These are phyloP conservation scores for Trichosurus vulpecula DNA, from an alignment of 2,797 vertebrate species.

Conservation along the genomic window DNA sequence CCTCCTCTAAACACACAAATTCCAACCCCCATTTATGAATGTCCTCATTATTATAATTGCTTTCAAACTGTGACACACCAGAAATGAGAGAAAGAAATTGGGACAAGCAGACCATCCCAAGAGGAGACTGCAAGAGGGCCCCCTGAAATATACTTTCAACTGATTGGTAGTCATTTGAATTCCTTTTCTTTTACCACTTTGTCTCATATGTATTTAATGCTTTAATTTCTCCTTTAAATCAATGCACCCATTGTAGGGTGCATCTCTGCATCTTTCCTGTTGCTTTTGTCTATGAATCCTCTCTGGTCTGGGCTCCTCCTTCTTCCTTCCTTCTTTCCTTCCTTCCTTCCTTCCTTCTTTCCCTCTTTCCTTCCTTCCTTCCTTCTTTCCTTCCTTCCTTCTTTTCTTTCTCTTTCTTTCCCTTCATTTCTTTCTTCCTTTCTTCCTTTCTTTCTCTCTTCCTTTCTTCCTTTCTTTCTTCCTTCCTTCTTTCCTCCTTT, in stretches of 20 bases:
- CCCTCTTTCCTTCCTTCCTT: too few relatives aligned
- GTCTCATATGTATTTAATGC: background rate
- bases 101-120: background rate
- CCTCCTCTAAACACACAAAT: background rate
- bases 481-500: background rate
- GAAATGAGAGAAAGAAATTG: background rate
- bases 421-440: too few relatives aligned
- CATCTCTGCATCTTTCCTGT: background rate
- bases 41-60: slow-evolving; percentile 3
- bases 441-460: background rate
- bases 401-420: too few relatives aligned
- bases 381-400: too few relatives aligned
- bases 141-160: background rate
- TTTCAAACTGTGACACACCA: background rate
- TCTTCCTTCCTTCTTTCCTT: too few relatives aligned
- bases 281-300: background rate
- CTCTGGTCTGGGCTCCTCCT: background rate
- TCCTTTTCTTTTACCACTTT: background rate
- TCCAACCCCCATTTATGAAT: background rate
- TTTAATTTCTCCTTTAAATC: background rate
- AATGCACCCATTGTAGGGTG: background rate
- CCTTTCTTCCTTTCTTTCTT: background rate
- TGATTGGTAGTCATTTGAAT: background rate
- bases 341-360: too few relatives aligned
- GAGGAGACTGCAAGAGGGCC: background rate